These are phyloP conservation scores for Bagarius yarrelli DNA, from an alignment of 2,113 vertebrate species.

Conservation along the genomic window DNA sequence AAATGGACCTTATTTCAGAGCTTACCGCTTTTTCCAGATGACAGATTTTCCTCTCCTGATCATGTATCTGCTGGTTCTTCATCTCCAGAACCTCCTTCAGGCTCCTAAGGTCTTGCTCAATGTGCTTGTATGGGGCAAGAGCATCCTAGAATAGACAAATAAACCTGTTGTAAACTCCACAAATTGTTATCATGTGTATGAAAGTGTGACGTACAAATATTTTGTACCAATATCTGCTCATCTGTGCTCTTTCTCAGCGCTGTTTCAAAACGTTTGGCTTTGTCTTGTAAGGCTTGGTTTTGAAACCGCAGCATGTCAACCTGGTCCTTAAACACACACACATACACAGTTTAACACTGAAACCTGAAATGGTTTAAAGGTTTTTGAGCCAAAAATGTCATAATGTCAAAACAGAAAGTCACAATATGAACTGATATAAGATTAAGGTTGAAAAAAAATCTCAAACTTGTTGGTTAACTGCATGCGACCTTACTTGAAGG, in stretches of 20 bases:
- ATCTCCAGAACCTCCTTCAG: conserved; percentile 93
- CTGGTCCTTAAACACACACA: conserved; percentile 79
- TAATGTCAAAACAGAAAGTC: neutral
- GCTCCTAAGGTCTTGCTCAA: conserved; percentile 91
- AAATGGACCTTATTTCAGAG: conserved; percentile 55
- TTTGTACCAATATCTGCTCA: conserved; percentile 86
- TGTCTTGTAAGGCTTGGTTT: conserved; percentile 85
- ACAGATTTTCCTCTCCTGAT: conserved; percentile 91
- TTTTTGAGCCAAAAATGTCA: neutral
- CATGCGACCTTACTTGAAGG: conserved; percentile 77
- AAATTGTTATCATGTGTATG: neutral
- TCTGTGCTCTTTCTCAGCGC: conserved; percentile 88
- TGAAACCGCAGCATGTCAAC: conserved; percentile 94
- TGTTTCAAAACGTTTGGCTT: conserved; percentile 92
- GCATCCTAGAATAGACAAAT: conserved; percentile 72
- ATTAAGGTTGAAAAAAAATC: conserved; percentile 3
- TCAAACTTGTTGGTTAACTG: neutral
- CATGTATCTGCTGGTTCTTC: conserved; percentile 95
- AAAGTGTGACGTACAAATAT: neutral
- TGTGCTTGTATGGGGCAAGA: conserved; percentile 88
- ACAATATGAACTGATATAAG: neutral
- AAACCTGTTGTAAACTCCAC: neutral
- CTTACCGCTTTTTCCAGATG: conserved; percentile 93
- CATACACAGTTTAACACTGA: conserved; percentile 5
- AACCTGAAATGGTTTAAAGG: neutral